Conservation (phyloP, 2,113 vertebrate genomes). For the Dasypus novemcinctus region DNA sequence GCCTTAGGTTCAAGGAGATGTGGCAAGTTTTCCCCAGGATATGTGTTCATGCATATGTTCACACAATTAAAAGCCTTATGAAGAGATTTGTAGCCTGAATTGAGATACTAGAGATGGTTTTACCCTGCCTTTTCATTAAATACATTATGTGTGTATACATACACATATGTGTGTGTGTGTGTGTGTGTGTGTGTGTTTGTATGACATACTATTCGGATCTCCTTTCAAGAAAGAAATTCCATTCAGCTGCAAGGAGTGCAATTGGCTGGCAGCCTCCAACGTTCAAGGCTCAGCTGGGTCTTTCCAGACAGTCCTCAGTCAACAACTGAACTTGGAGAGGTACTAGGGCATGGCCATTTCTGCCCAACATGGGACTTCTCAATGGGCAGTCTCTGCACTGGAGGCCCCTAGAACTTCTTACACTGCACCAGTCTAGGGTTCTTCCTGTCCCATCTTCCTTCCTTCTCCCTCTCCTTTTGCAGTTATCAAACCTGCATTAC, state of each 20-base stretch:
- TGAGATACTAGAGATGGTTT: background rate
- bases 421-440: background rate
- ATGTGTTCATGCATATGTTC: background rate
- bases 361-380: background rate
- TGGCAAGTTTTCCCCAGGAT: background rate
- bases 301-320: background rate
- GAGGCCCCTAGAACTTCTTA: background rate
- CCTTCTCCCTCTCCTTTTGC: background rate
- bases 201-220: background rate
- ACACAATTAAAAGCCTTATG: background rate
- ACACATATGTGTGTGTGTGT: no score
- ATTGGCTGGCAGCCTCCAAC: background rate
- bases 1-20: background rate
- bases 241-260: background rate
- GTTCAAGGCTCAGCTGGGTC: background rate
- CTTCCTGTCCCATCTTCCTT: background rate
- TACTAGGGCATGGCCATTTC: background rate
- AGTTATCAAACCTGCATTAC: background rate
- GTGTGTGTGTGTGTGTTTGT: no score
- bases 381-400: background rate
- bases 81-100: background rate
- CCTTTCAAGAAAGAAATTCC: background rate
- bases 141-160: no score
- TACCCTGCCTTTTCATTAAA: background rate
- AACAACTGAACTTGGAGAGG: background rate